These are phyloP conservation scores for Drosophila nigritarsus DNA, from an alignment of 2,888 invertebrate genomes.

Conservation along the genomic window DNA sequence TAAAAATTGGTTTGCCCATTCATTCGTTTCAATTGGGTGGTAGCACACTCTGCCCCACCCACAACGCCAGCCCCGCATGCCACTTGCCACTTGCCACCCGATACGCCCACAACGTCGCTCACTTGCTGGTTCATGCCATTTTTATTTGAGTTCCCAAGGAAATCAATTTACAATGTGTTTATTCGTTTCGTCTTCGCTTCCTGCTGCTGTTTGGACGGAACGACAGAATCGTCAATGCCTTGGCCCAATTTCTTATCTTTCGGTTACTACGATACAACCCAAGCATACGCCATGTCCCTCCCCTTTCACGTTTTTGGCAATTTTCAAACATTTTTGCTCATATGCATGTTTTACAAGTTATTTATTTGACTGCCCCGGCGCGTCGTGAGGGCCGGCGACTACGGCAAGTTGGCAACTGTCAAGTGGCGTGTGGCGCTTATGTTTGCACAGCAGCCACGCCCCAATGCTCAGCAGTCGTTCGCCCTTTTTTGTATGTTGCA, in stretches of 20 bases:
- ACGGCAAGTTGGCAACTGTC: slow-evolving; percentile 25
- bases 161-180: slow-evolving; percentile 80
- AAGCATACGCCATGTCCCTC: background rate
- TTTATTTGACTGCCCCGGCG: slow-evolving; percentile 72
- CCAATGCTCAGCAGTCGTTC: slow-evolving; percentile 32
- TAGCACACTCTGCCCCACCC: slow-evolving; percentile 20
- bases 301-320: slow-evolving; percentile 56
- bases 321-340: slow-evolving; percentile 81
- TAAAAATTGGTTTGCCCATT: slow-evolving; percentile 80
- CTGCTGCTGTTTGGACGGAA: slow-evolving; percentile 19
- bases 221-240: slow-evolving; percentile 47
- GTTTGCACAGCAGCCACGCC: slow-evolving; percentile 64
- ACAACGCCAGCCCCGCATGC: slow-evolving; percentile 4
- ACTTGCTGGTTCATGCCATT: slow-evolving; percentile 80
- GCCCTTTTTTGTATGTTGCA: slow-evolving; percentile 33
- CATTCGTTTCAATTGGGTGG: slow-evolving; percentile 75
- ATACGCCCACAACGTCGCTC: slow-evolving; percentile 62
- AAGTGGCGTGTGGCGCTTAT: slow-evolving; percentile 57
- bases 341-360: slow-evolving; percentile 82
- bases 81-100: slow-evolving; percentile 10
- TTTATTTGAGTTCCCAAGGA: slow-evolving; percentile 82
- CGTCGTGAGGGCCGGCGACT: slow-evolving; percentile 19
- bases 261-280: slow-evolving; percentile 68
- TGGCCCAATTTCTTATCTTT: slow-evolving; percentile 52
- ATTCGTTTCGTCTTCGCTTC: slow-evolving; percentile 76